Evolutionary conservation across 2,888 invertebrate species (phyloP), one percentile per base, ranked within the genome.

Genomic region (Smittia aterrima): DNA sequence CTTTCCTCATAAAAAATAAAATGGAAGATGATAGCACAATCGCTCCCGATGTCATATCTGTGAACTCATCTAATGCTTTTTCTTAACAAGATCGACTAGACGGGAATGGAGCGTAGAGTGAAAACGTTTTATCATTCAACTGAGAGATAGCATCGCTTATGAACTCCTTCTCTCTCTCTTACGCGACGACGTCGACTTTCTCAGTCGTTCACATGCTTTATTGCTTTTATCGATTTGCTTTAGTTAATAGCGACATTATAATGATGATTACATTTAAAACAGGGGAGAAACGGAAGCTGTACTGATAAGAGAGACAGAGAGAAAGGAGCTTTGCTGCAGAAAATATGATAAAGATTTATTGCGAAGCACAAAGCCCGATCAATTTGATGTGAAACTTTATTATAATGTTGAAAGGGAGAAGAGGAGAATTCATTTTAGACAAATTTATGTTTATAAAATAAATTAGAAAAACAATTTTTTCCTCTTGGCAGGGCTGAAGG

Each of bases 201-300:
- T 58, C 18, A 58, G 58, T 58, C 58, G 22, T 67, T 67, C 16
- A 4, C 16, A 67, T 67, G 67, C 41, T 67, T 67, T 67, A 67
- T 67, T 67, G 47, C 67, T 47, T 47, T 24, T 67, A 67, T 67
- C 67, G 67, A 67, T 67, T 67, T 67, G 16, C 11, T 7, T 58
- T 67, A 11, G n/a, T 67, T 41, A n/a, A 24, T 41, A 40, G 41
- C 24, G 6, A 47, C 18, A 18, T 22, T 58, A 40, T 67, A 67
- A 67, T 67, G 67, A 67, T 67, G 67, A 67, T 67, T 67, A 67
- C 41, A n/a, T 58, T 58, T 58, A 18, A 58, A 58, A 18, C n/a
- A 58, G 18, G 47, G n/a, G 47, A 47, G 22, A 58, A 22, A 22
- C 20, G 58, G 18, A 18, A 58, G 18, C 58, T 4, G 4, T 3